Evolutionary conservation across 2,888 invertebrate genomes (phyloP).

Genomic region (Branchipolynoe longqiensis): DNA sequence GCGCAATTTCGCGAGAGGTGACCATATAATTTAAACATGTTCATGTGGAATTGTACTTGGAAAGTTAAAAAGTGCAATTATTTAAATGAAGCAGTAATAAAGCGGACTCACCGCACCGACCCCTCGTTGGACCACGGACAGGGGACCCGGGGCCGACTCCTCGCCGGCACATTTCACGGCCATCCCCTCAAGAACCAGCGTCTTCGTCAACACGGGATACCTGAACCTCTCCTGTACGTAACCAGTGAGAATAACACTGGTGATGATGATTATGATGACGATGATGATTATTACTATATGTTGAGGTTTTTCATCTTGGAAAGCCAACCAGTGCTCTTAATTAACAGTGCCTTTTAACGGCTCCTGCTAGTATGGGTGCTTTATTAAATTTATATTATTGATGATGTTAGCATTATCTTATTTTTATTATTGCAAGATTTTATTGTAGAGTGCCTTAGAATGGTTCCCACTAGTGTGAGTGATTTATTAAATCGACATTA

Average conservation of each 20-base stretch:
- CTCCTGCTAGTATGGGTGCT: too few species aligned
- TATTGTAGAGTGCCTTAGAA: too few species aligned
- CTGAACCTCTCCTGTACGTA: slow-evolving; percentile 71
- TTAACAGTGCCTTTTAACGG: too few species aligned
- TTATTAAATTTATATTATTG: too few species aligned
- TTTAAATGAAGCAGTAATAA: background rate
- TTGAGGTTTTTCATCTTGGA: too few species aligned
- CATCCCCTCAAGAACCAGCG: slow-evolving; percentile 63
- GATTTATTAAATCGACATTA: too few species aligned
- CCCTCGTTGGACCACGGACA: slow-evolving; percentile 69
- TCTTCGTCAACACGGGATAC: slow-evolving; percentile 69
- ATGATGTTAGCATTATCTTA: too few species aligned
- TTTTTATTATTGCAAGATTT: too few species aligned
- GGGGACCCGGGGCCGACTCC: slow-evolving; percentile 70
- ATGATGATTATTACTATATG: too few species aligned
- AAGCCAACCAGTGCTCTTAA: background rate
- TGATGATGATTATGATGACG: too few species aligned
- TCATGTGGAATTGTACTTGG: background rate
- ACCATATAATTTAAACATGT: background rate
- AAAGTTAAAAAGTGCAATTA: background rate
- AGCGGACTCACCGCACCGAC: slow-evolving; percentile 69
- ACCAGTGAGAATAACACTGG: too few species aligned
- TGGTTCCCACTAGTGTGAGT: too few species aligned
- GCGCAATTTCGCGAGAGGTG: background rate
- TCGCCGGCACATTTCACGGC: slow-evolving; percentile 69